Evolutionary conservation across 1,140 invertebrate species (phyloP), one percentile per base, ranked within the genome.

Genomic region (Eupristina koningsbergeri): DNA sequence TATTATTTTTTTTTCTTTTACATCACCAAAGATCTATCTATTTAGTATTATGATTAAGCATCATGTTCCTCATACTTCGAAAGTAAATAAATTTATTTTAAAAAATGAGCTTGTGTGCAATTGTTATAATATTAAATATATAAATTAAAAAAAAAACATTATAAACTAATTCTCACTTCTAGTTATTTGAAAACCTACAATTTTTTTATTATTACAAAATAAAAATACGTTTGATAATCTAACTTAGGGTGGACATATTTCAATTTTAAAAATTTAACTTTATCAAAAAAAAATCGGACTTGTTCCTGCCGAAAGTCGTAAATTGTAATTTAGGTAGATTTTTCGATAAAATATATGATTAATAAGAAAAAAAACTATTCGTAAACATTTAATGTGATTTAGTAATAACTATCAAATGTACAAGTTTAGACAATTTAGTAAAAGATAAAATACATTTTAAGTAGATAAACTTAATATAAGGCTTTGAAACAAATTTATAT

Each of bases 351-450:
- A 58, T 58, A 81, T 80, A 64, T 63, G 71, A 69, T 67, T 19
- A 73, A 75, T 47, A 78, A 84, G 45, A 82, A 34, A 71, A 78
- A 19, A 77, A 31, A 11, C 34, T 45, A 78, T 26, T 31, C 41
- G 73, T 85, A 85, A 67, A 34, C 85, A 80, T 82, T 76, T 86
- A 86, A 84, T 82, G 85, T 88, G 90, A 91, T 92, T 90, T 91
- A 91, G 91, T 91, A 92, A 88, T 92, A 91, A 90, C 50, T 89
- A 88, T 91, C 89, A 88, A 74, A 34, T 47, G 61, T 67, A 81
- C 36, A 81, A 50, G 22, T 67, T n/a, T 77, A 73, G 13, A n/a
- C 81, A 67, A 78, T 78, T n/a, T n/a, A n/a, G n/a, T n/a, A n/a
- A n/a, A n/a, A n/a, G n/a, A n/a, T n/a, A n/a, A n/a, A n/a, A n/a